Percentiles rank a stretch among this genome's conserved stretches.
Conservation (phyloP, 2,888 invertebrate species). For the Brenthis hecate region DNA sequence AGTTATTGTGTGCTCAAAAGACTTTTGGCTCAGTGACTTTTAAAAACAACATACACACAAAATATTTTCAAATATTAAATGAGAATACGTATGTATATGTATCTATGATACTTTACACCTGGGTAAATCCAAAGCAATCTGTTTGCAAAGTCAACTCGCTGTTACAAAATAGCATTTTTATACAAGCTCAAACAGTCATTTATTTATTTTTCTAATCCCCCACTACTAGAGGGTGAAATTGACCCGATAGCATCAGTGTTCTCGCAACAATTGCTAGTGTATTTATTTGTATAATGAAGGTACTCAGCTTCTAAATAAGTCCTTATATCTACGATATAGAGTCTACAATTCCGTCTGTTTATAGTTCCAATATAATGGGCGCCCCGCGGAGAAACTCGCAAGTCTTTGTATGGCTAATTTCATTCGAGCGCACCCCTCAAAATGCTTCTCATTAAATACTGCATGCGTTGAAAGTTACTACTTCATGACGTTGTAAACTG, state of each 20-base stretch:
- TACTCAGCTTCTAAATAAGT: slow-evolving; percentile 32
- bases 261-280: slow-evolving; percentile 50
- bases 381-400: slow-evolving; percentile 57
- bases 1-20: too few relatives aligned
- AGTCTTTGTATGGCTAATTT: slow-evolving; percentile 64
- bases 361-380: slow-evolving; percentile 53
- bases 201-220: slow-evolving; percentile 38
- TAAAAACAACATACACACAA: too few relatives aligned
- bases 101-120: too few relatives aligned
- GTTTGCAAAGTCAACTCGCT: too few relatives aligned
- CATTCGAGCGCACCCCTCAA: slow-evolving; percentile 53
- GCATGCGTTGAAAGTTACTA: slow-evolving; percentile 49
- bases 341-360: slow-evolving; percentile 25
- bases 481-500: slow-evolving; percentile 36
- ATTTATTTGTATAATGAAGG: slow-evolving; percentile 55
- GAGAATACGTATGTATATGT: too few relatives aligned
- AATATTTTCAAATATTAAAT: too few relatives aligned
- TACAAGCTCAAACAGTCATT: too few relatives aligned
- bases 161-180: too few relatives aligned
- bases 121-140: too few relatives aligned
- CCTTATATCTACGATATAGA: slow-evolving; percentile 34
- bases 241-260: slow-evolving; percentile 57
- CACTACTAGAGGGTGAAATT: slow-evolving; percentile 43
- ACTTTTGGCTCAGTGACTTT: too few relatives aligned
- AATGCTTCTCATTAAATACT: slow-evolving; percentile 58